phyloP scores from a whole-genome alignment of 2,797 vertebrate genomes.

The Cetoscarus ocellatus region DNA sequence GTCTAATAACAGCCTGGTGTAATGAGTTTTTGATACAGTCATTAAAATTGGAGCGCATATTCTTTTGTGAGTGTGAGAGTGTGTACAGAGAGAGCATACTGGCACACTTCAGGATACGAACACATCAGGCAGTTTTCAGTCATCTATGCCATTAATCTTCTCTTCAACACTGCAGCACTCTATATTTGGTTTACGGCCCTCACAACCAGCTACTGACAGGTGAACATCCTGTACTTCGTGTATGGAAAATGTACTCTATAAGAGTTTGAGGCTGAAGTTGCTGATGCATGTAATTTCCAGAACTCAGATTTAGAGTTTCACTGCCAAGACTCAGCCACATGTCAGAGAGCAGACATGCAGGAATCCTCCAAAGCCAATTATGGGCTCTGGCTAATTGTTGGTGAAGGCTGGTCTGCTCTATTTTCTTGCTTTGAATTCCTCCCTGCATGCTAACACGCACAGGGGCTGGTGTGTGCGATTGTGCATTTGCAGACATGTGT shows the following conservation, averaged over 20 bases:
- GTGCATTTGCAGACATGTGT: conserved; percentile 20
- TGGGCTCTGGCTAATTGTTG: conserved; percentile 32
- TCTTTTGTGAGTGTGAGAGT: conserved; percentile 5
- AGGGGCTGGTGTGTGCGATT: conserved; percentile 28
- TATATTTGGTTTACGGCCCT: conserved; percentile 36
- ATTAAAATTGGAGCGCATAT: conserved; percentile 22
- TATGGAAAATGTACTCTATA: conserved; percentile 32
- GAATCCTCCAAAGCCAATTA: conserved; percentile 18
- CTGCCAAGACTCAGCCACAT: conserved; percentile 31
- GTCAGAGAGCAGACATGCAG: conserved; percentile 24
- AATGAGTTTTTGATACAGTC: conserved; percentile 43
- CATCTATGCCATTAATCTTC: conserved; percentile 40
- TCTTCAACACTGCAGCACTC: conserved; percentile 15
- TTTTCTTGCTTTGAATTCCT: conserved; percentile 35
- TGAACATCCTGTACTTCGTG: conserved; percentile 13
- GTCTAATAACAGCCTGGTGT: conserved; percentile 17
- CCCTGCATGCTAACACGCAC: conserved; percentile 16
- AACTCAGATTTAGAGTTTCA: conserved; percentile 15
- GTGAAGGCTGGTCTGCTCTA: background rate
- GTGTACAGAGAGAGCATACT: conserved; percentile 1
- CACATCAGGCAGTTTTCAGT: conserved; percentile 38
- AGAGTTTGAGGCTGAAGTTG: conserved; percentile 36
- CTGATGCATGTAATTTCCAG: conserved; percentile 36
- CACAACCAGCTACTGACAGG: conserved; percentile 30
- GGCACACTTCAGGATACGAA: conserved; percentile 47